Conservation (phyloP, 1,140 invertebrate species). For the Planococcus citri region DNA sequence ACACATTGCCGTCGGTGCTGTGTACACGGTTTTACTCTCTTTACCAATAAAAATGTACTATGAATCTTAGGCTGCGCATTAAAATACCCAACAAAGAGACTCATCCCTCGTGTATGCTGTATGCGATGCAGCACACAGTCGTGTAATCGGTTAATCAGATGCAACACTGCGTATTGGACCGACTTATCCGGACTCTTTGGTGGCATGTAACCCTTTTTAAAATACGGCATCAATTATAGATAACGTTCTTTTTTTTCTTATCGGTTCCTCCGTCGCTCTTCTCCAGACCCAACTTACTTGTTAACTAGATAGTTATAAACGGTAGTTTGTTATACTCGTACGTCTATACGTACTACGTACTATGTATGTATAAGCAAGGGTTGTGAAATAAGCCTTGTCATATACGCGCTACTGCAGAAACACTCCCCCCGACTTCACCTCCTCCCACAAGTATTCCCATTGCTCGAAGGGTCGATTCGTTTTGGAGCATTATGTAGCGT, state of each 20-base stretch:
- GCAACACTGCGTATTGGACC: constrained; percentile 6
- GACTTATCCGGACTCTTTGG: neutral
- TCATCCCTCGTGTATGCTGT: constrained; percentile 1
- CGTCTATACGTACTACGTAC: too few relatives aligned
- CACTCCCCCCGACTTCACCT: too few relatives aligned
- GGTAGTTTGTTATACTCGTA: neutral
- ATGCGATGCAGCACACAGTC: neutral
- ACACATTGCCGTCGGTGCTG: constrained; percentile 1
- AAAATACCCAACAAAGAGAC: neutral
- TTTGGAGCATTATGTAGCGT: too few relatives aligned
- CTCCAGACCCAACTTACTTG: neutral
- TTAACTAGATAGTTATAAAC: constrained; percentile 13
- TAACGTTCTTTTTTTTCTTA: constrained; percentile 19
- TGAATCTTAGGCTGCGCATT: neutral
- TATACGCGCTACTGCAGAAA: too few relatives aligned
- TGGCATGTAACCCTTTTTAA: constrained; percentile 14
- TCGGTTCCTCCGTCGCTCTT: neutral
- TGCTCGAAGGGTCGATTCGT: too few relatives aligned
- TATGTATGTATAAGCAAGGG: too few relatives aligned
- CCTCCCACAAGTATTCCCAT: too few relatives aligned
- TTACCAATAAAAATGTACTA: neutral
- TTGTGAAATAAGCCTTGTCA: neutral
- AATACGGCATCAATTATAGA: constrained; percentile 16
- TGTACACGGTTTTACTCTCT: neutral
- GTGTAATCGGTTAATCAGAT: constrained; percentile 16